Conservation (phyloP, 2,888 invertebrate genomes). For the Volucella inflata region DNA sequence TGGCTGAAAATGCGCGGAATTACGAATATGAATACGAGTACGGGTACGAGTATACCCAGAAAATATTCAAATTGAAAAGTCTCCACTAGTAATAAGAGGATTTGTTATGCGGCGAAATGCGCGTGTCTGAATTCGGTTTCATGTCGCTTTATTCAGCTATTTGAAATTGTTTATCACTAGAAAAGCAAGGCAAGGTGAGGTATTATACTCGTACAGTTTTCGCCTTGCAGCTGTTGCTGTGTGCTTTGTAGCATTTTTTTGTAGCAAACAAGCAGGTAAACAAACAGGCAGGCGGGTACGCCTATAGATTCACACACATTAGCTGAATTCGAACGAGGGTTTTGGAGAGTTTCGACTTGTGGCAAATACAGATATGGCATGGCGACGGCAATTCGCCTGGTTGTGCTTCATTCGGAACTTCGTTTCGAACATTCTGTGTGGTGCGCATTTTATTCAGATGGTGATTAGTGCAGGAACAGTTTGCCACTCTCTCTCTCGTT, state of each 20-base stretch:
- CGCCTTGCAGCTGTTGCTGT: constrained; percentile 62
- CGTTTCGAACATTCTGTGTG: constrained; percentile 37
- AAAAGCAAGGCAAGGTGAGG: background rate
- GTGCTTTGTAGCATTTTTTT: background rate
- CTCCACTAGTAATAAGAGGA: constrained; percentile 58
- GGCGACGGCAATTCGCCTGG: constrained; percentile 17
- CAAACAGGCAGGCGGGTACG: background rate
- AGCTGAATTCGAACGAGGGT: constrained; percentile 35
- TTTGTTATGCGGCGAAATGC: constrained; percentile 57
- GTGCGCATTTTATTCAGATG: constrained; percentile 52
- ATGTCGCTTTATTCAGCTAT: constrained; percentile 46
- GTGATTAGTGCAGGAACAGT: constrained; percentile 49
- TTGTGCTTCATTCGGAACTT: constrained; percentile 42
- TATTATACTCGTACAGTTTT: constrained; percentile 61
- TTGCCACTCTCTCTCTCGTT: constrained; percentile 2
- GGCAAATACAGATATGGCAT: constrained; percentile 14
- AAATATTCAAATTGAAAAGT: constrained; percentile 18
- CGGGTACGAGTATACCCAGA: background rate
- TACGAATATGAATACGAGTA: background rate
- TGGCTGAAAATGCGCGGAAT: constrained; percentile 49
- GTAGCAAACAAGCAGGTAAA: background rate
- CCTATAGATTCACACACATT: constrained; percentile 2
- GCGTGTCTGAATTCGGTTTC: constrained; percentile 59
- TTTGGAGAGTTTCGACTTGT: constrained; percentile 60
- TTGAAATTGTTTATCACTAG: constrained; percentile 35